phyloP scores from a whole-genome alignment of 2,888 invertebrate genomes.

The Heliconius ismenius region DNA sequence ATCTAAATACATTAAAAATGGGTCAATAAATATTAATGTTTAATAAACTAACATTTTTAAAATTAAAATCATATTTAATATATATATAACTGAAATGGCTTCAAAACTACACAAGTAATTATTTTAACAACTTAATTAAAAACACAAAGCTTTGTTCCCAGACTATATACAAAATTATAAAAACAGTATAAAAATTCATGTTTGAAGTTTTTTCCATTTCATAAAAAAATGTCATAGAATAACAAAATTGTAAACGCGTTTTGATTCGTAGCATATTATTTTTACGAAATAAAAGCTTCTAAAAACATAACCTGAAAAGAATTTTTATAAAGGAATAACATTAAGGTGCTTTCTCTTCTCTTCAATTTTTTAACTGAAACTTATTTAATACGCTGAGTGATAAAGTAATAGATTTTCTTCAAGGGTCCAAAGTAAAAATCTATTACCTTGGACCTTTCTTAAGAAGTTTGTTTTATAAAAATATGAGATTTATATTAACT shows the following conservation, averaged over 20 bases:
- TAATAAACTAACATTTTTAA: not conserved
- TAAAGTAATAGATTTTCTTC: not conserved
- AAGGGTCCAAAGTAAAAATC: not conserved
- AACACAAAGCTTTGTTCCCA: not conserved
- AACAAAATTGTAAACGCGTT: slow-evolving; percentile 5
- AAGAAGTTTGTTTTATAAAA: slow-evolving; percentile 6
- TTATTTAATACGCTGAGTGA: not conserved
- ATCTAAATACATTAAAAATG: not conserved
- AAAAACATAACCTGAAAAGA: slow-evolving; percentile 24
- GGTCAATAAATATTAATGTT: not conserved
- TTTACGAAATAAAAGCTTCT: slow-evolving; percentile 17
- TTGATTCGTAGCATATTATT: slow-evolving; percentile 7
- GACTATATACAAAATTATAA: not conserved
- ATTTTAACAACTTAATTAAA: not conserved
- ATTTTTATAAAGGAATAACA: slow-evolving; percentile 18
- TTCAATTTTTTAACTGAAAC: slow-evolving; percentile 11
- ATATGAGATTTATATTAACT: slow-evolving; percentile 33
- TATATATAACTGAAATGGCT: not conserved
- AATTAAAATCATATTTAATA: not conserved
- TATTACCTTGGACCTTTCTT: no score
- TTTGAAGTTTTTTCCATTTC: not conserved
- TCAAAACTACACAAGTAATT: not conserved
- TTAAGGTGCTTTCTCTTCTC: slow-evolving; percentile 24
- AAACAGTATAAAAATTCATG: not conserved
- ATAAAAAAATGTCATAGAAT: slow-evolving; percentile 10